Conservation (phyloP, 2,113 vertebrate species). For the Daboia siamensis region DNA sequence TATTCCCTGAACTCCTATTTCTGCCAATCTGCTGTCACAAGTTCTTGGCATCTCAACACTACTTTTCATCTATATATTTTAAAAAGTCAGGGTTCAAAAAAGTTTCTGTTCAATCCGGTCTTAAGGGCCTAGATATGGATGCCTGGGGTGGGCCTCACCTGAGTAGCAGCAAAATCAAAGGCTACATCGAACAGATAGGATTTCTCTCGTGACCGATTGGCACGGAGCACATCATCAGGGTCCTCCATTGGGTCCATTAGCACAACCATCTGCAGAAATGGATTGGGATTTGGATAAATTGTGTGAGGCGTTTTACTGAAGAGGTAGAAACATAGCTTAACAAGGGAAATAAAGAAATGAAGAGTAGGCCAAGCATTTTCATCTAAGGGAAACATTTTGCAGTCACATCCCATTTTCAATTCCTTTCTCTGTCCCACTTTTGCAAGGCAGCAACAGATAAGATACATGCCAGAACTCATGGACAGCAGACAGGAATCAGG, state of each 20-base stretch:
- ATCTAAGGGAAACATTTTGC: neutral
- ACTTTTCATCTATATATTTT: neutral
- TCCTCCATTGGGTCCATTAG: constrained; percentile 90
- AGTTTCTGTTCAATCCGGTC: neutral
- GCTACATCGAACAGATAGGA: constrained; percentile 87
- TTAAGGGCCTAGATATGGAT: neutral
- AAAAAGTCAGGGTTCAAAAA: neutral
- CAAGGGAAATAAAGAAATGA: neutral
- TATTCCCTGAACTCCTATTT: neutral
- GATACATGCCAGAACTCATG: neutral
- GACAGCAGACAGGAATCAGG: neutral
- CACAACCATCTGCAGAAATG: constrained; percentile 79
- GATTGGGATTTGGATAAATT: neutral
- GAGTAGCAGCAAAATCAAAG: constrained; percentile 85
- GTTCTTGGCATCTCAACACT: neutral
- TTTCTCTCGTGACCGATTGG: constrained; percentile 86
- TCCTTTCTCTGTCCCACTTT: neutral
- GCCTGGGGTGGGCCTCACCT: constrained; percentile 66
- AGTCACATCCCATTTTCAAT: neutral
- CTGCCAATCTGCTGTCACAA: neutral
- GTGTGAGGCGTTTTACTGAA: neutral
- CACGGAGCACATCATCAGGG: constrained; percentile 80
- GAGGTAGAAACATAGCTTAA: neutral
- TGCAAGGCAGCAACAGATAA: neutral
- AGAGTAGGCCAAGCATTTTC: neutral